Conservation (phyloP, 2,888 invertebrate genomes). For the Thecophora atra region DNA sequence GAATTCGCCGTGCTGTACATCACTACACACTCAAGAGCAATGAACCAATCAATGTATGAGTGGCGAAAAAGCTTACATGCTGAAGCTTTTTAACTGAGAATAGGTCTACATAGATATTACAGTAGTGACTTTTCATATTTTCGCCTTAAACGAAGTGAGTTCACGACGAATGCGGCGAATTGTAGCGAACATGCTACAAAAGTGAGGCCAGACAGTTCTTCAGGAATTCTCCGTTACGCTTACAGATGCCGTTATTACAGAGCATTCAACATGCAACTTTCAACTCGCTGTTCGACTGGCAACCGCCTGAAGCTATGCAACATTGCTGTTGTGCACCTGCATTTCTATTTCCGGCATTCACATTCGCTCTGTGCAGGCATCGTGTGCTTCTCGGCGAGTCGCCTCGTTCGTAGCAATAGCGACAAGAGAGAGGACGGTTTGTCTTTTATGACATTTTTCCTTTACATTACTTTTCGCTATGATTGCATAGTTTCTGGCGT, state of each 20-base stretch:
- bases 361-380: constrained; percentile 7
- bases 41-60: not conserved
- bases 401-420: not conserved
- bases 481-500: constrained; percentile 1
- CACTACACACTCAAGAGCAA: not conserved
- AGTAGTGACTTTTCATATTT: too few relatives aligned
- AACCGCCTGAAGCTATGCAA: constrained; percentile 16
- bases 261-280: not conserved
- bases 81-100: not conserved
- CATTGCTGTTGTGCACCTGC: constrained; percentile 6
- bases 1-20: constrained; percentile 20
- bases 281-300: constrained; percentile 5
- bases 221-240: not conserved
- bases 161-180: constrained; percentile 34
- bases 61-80: constrained; percentile 7
- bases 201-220: not conserved
- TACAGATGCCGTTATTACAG: constrained; percentile 16
- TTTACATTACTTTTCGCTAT: not conserved
- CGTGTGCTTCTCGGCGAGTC: constrained; percentile 8
- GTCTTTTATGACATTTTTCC: not conserved
- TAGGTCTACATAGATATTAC: too few relatives aligned
- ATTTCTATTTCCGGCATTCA: not conserved
- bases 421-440: not conserved
- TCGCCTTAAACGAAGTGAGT: not conserved
- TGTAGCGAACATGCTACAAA: constrained; percentile 29